Conservation (phyloP, 2,888 invertebrate species). For the Dasysyrphus albostriatus region DNA sequence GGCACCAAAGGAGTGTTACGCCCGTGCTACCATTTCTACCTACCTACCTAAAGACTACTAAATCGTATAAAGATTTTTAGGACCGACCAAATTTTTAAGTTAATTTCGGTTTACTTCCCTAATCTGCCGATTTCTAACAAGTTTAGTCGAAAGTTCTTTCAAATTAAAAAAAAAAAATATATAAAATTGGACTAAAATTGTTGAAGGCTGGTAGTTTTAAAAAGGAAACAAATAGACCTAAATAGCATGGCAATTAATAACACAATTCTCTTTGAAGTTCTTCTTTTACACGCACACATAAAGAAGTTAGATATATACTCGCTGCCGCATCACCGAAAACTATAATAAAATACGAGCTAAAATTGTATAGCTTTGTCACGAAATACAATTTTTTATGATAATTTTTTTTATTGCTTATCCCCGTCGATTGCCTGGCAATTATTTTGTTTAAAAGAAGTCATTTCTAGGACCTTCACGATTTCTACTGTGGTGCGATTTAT, state of each 20-base stretch:
- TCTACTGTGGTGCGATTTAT: slow-evolving; percentile 52
- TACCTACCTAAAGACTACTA: too few species aligned
- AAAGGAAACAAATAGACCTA: too few species aligned
- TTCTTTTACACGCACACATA: not conserved
- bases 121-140: too few species aligned
- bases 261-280: not conserved
- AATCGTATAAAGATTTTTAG: too few species aligned
- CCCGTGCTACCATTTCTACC: too few species aligned
- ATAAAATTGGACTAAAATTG: too few species aligned
- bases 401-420: slow-evolving; percentile 32
- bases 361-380: slow-evolving; percentile 13
- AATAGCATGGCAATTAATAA: not conserved
- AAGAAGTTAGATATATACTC: not conserved
- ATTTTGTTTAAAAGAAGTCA: slow-evolving; percentile 39
- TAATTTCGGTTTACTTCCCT: too few species aligned
- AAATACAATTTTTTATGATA: slow-evolving; percentile 26
- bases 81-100: too few species aligned
- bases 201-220: too few species aligned
- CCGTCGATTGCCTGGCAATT: slow-evolving; percentile 3
- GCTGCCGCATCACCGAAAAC: not conserved
- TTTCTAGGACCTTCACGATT: slow-evolving; percentile 74
- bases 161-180: too few species aligned
- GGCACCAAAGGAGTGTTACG: too few species aligned
- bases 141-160: too few species aligned
- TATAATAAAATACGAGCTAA: slow-evolving; percentile 13